Base-by-base conservation (phyloP, 2,888 invertebrate species). In the Rotaria magnacalcarata region DNA sequence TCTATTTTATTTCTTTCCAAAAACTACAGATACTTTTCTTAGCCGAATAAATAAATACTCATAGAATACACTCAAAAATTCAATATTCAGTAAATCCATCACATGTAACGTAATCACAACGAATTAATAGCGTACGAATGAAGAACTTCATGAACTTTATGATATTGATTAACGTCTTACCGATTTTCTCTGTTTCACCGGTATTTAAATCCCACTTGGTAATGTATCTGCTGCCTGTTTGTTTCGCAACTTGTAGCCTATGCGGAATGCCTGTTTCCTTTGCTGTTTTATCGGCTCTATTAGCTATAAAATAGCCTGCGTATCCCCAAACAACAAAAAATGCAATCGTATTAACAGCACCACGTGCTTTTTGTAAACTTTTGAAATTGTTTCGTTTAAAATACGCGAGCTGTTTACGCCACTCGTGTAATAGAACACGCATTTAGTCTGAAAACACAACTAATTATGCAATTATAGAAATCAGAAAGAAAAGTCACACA, bases 191-290 rank as follows among this genome's bases (percentile, higher is more conserved):
- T n/a, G 24, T 21, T 80, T 80, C 80, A 24, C 80, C 47, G 10
- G 80, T 80, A 47, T 43, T 80, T n/a, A 47, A 14, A 80, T 80
- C 47, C 21, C 21, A 80, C n/a, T 80, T 47, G 6, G 47, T 47
- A 47, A 80, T 19, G 4, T 80, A n/a, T 47, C 16, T 10, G 2
- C 10, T n/a, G 2, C 80, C 80, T 11, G 14, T 80, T 47, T n/a
- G 5, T 80, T 47, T 47, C 10, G 80, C 80, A 80, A 43, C 2
- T 80, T 80, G 47, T 41, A 80, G 7, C n/a, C 47, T 47, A n/a
- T 80, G 80, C 34, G 80, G 47, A 47, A 80, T 80, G 47, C 80
- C 80, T 43, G 43, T 80, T 80, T 80, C 80, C n/a, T 11, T 80
- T 14, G 80, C 47, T 10, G 43, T 19, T 80, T 24, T 43, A 80